Conservation (phyloP, 2,797 vertebrate species). For the Merluccius polli region DNA sequence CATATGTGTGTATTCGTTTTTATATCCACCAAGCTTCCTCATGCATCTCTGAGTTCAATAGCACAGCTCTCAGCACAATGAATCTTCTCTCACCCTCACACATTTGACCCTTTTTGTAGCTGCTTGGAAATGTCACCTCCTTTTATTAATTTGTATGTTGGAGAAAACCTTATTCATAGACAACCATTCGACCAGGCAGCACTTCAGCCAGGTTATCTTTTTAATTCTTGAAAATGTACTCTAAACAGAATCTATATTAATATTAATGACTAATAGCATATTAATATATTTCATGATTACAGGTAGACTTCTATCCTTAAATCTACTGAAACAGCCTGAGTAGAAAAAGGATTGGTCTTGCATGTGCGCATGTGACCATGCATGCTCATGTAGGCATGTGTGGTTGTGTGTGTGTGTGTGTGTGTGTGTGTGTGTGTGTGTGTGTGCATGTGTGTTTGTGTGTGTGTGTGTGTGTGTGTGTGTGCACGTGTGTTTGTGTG, state of each 20-base stretch:
- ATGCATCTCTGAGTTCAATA: neutral
- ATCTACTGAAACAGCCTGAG: neutral
- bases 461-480: too few species aligned
- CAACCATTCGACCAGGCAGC: neutral
- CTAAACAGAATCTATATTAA: neutral
- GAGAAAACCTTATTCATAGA: neutral
- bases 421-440: constrained; percentile 24
- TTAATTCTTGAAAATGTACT: neutral
- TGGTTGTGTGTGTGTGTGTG: neutral
- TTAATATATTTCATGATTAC: neutral
- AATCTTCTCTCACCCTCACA: neutral
- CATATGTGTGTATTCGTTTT: neutral
- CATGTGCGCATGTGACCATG: neutral
- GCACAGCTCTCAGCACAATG: neutral
- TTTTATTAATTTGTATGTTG: neutral
- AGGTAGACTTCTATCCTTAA: neutral
- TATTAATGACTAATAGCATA: neutral
- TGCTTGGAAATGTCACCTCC: neutral
- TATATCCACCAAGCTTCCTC: neutral
- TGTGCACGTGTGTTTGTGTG: neutral
- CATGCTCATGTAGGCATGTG: constrained; percentile 2
- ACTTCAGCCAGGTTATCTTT: neutral
- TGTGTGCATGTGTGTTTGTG: too few species aligned
- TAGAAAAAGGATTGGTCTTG: neutral
- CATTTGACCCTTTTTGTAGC: too few species aligned